A percentile compares a stretch with the other conserved stretches of the same genome.
phyloP scores from a whole-genome alignment of 2,888 invertebrate genomes.

The Tipula helvola region DNA sequence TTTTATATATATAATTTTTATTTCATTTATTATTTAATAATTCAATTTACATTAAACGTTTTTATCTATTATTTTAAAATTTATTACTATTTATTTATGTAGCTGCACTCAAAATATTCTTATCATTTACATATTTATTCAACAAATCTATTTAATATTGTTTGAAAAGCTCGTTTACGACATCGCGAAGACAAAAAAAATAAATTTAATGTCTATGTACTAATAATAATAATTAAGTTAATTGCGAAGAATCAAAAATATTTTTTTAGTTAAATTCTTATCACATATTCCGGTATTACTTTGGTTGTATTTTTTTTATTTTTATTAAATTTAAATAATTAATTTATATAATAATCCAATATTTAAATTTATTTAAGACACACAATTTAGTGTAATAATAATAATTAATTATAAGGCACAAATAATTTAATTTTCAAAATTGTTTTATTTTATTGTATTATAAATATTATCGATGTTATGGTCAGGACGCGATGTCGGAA shows the following conservation, averaged over 20 bases:
- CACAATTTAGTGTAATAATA: neutral
- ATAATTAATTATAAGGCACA: neutral
- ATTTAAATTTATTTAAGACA: neutral
- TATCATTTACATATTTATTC: too few relatives aligned
- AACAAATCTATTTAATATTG: too few relatives aligned
- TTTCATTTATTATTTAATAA: too few relatives aligned
- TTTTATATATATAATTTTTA: too few relatives aligned
- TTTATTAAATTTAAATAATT: neutral
- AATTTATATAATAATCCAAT: neutral
- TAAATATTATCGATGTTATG: constrained; percentile 31
- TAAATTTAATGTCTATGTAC: neutral
- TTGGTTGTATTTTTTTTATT: constrained; percentile 11
- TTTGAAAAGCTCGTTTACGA: too few relatives aligned
- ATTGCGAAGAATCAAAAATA: neutral
- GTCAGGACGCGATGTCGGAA: constrained; percentile 11
- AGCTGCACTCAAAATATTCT: too few relatives aligned
- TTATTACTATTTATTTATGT: too few relatives aligned
- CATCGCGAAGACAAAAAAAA: too few relatives aligned
- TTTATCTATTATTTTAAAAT: too few relatives aligned
- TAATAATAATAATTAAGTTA: neutral
- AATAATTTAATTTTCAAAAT: constrained; percentile 15
- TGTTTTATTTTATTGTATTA: constrained; percentile 36
- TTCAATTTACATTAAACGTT: too few relatives aligned
- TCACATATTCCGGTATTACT: constrained; percentile 13
- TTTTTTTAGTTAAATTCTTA: neutral